phyloP scores from a whole-genome alignment of 2,888 invertebrate genomes.

The Chironomus riparius region DNA sequence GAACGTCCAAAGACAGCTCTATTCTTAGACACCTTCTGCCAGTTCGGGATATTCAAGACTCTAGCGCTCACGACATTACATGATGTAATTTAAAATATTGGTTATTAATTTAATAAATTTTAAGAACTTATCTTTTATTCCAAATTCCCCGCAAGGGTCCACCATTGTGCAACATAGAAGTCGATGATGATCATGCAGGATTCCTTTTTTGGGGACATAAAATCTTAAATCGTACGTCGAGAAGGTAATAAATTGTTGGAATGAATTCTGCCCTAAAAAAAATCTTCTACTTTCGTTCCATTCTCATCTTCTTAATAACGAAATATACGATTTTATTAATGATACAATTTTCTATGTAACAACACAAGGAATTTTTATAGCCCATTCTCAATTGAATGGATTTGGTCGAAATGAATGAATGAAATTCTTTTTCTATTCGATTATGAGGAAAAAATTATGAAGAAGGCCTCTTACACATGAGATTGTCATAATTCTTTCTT shows the following conservation, averaged over 20 bases:
- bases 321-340: conserved; percentile 21
- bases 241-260: conserved; percentile 23
- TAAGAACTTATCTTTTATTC: no score
- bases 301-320: neutral
- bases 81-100: no score
- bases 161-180: conserved; percentile 2
- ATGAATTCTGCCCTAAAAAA: conserved; percentile 18
- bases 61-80: no score
- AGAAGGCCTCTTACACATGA: no score
- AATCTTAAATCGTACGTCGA: neutral
- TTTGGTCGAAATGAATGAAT: no score
- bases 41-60: no score
- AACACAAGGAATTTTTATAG: neutral
- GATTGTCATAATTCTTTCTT: no score
- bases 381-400: neutral
- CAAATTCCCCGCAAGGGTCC: no score
- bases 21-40: no score
- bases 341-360: conserved; percentile 4
- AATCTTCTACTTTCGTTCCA: neutral
- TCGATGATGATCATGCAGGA: conserved; percentile 21
- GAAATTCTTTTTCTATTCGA: neutral
- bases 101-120: no score
- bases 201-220: conserved; percentile 6
- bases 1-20: no score
- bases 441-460: neutral